phyloP scores from a whole-genome alignment of 1,140 invertebrate genomes.

The Drosophila sp. region DNA sequence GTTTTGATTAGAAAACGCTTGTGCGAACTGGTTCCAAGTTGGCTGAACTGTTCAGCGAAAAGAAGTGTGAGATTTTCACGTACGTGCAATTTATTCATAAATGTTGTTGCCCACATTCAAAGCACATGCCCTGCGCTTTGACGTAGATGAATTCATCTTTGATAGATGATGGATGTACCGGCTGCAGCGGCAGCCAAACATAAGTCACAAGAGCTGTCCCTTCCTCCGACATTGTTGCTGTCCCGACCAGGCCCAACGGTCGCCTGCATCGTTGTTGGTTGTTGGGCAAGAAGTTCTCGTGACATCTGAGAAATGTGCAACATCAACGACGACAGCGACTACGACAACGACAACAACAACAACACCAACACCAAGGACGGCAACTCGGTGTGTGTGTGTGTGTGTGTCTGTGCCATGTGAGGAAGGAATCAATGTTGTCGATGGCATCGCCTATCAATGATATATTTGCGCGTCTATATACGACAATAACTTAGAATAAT shows the following conservation, averaged over 20 bases:
- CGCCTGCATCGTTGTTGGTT: constrained; percentile 14
- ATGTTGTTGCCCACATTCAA: constrained; percentile 76
- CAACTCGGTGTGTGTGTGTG: constrained; percentile 1
- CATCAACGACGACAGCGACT: constrained; percentile 57
- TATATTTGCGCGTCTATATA: constrained; percentile 68
- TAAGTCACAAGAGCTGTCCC: constrained; percentile 62
- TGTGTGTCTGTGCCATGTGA: constrained; percentile 60
- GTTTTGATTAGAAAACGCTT: not conserved
- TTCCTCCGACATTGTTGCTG: constrained; percentile 14
- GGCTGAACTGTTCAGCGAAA: constrained; percentile 1
- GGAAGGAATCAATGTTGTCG: constrained; percentile 49
- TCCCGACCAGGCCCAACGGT: constrained; percentile 36
- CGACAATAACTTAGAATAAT: constrained; percentile 80
- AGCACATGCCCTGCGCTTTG: constrained; percentile 66
- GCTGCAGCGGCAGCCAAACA: constrained; percentile 74
- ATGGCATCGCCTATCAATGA: constrained; percentile 73
- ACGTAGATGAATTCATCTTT: constrained; percentile 81
- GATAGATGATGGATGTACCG: constrained; percentile 82
- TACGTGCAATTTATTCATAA: constrained; percentile 81
- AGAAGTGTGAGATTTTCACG: constrained; percentile 39
- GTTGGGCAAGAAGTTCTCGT: constrained; percentile 58
- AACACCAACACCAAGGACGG: not conserved
- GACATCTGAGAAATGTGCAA: constrained; percentile 80
- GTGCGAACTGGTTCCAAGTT: not conserved
- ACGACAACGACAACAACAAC: constrained; percentile 41